These are phyloP conservation scores for Rhinella marina DNA, from an alignment of 2,797 vertebrate species.

Conservation along the genomic window DNA sequence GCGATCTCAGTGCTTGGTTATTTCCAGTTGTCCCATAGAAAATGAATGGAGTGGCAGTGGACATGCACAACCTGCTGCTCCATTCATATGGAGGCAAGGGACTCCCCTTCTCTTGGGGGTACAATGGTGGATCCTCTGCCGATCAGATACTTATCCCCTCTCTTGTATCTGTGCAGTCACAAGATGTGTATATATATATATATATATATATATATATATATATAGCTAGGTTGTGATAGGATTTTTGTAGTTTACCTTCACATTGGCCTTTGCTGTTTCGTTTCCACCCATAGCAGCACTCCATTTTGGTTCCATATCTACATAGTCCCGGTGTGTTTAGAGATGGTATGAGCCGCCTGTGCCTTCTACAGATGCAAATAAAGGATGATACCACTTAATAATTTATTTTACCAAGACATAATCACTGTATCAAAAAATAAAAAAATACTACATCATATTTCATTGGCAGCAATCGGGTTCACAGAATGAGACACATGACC, in stretches of 20 bases:
- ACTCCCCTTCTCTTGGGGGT: too few species aligned
- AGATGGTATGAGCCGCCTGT: slow-evolving; percentile 71
- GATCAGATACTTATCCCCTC: too few species aligned
- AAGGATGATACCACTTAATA: neutral
- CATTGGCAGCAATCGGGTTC: neutral
- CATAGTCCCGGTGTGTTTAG: slow-evolving; percentile 85
- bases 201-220: too few species aligned
- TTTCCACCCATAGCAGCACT: slow-evolving; percentile 97
- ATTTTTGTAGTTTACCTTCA: slow-evolving; percentile 81
- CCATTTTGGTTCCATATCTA: slow-evolving; percentile 85
- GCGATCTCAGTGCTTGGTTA: too few species aligned
- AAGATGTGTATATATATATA: too few species aligned
- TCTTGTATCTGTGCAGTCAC: too few species aligned
- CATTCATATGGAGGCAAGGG: too few species aligned
- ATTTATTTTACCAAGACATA: neutral
- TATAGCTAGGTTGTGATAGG: neutral
- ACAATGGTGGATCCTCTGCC: too few species aligned
- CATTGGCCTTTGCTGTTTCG: slow-evolving; percentile 87
- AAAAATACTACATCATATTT: neutral
- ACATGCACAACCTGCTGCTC: too few species aligned
- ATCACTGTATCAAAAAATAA: neutral
- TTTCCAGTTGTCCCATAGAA: too few species aligned
- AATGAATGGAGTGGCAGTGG: too few species aligned
- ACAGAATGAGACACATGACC: too few species aligned
- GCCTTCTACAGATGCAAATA: slow-evolving; percentile 67